Conservation (phyloP, 37 sponge, comb jelly and placozoan species). For the Amphimedon queenslandica region DNA sequence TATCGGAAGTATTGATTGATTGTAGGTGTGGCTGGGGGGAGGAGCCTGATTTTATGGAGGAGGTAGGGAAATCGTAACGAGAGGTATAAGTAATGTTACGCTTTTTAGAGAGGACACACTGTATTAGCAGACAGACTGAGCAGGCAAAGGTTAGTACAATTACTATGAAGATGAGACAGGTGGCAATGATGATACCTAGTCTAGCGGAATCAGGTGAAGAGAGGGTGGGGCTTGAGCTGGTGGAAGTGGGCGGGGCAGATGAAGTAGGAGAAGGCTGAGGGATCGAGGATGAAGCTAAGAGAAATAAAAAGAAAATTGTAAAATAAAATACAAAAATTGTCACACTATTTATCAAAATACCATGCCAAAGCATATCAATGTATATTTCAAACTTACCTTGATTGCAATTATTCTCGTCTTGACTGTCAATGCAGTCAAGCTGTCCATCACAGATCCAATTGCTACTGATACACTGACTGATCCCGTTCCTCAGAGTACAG, state of each 20-base stretch:
- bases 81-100: not conserved
- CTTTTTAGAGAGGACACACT: not conserved
- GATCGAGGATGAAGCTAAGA: not conserved
- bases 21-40: not conserved
- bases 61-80: no score
- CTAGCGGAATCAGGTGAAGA: not conserved
- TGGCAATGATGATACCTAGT: not conserved
- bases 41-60: not conserved
- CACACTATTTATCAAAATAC: no score
- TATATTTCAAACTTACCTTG: no score
- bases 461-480: not conserved
- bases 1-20: not conserved
- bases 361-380: no score
- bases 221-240: not conserved
- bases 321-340: no score
- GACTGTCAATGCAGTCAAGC: not conserved
- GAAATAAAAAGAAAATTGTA: not conserved
- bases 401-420: not conserved
- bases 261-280: conserved; percentile 1
- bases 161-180: not conserved
- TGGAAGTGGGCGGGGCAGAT: not conserved
- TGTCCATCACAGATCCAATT: not conserved
- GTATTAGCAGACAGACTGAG: no score
- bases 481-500: not conserved
- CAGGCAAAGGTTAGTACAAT: not conserved